Percentiles rank a stretch among this genome's conserved stretches.
These are phyloP conservation scores for Deilephila elpenor DNA, from an alignment of 2,888 invertebrate species.

Conservation along the genomic window DNA sequence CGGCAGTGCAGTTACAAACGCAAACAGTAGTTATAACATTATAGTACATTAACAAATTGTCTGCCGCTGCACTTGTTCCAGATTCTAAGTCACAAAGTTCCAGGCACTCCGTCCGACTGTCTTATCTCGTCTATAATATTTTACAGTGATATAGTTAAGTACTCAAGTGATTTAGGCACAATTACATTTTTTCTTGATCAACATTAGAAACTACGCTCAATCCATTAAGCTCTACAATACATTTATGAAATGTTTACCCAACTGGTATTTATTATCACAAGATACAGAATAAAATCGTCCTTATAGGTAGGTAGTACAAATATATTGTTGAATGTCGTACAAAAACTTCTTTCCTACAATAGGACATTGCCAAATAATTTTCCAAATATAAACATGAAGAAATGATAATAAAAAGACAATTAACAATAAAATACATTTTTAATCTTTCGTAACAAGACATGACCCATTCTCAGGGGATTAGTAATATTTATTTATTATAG, in stretches of 20 bases:
- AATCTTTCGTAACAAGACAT: conserved; percentile 50
- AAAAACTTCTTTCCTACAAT: conserved; percentile 46
- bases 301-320: conserved; percentile 37
- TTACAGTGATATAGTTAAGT: conserved; percentile 46
- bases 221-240: conserved; percentile 52
- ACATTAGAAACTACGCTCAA: conserved; percentile 27
- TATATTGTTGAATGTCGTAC: conserved; percentile 40
- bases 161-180: conserved; percentile 55
- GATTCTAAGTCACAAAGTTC: conserved; percentile 6
- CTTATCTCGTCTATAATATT: neutral
- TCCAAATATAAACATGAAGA: conserved; percentile 47
- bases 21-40: neutral
- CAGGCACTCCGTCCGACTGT: conserved; percentile 14
- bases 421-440: conserved; percentile 56
- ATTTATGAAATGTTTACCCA: conserved; percentile 42
- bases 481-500: conserved; percentile 46
- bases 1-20: too few relatives aligned
- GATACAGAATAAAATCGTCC: conserved; percentile 41
- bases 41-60: neutral
- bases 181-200: conserved; percentile 30
- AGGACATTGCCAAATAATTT: conserved; percentile 45
- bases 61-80: neutral
- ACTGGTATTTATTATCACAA: conserved; percentile 40
- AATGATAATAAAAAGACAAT: conserved; percentile 52
- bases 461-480: conserved; percentile 47